Base-by-base conservation (phyloP, 2,888 invertebrate species). In the Mythimna loreyi region DNA sequence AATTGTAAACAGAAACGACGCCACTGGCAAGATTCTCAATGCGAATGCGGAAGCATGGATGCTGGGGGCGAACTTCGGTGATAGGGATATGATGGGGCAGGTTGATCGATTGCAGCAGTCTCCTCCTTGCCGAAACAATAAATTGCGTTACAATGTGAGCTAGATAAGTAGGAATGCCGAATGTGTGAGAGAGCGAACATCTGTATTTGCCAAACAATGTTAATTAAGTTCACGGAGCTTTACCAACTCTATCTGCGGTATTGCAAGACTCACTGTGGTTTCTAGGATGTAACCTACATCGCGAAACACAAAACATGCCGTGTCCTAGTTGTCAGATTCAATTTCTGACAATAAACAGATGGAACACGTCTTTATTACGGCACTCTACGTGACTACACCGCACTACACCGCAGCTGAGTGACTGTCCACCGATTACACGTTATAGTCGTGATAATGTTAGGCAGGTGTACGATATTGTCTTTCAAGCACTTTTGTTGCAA, bases 351-450 rank as follows among this genome's bases (percentile, higher is more conserved):
- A 67, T 79, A 78, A 75, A 75, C 80, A 47, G 55, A 66, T 63
- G 56, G 45, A 74, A 66, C 75, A 79, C 56, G 75, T 70, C 28
- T 66, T 79, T 79, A 70, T 78, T 78, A 66, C 78, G 33, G 60
- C 57, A 78, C 23, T 62, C 40, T 66, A 79, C 78, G 78, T 71
- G 71, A 61, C 64, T 63, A 52, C 28, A 59, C 57, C 70, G 50
- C 47, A 56, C 23, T n/a, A 1, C 1, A 66, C 21, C 43, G 36
- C 33, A 21, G 58, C 56, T 60, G 19, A 43, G 23, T 53, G 33
- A 25, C 43, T 9, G 13, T 4, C 25, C 43, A 60, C 36, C 53
- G 57, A 59, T 64, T 65, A 74, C 50, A 65, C 33, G 59, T 25
- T 43, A 50, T 50, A 25, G 23, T 11, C 40, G 13, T 57, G n/a